Evolutionary conservation across 2,888 invertebrate genomes (phyloP).

Genomic region (Drosophila koepferae): DNA sequence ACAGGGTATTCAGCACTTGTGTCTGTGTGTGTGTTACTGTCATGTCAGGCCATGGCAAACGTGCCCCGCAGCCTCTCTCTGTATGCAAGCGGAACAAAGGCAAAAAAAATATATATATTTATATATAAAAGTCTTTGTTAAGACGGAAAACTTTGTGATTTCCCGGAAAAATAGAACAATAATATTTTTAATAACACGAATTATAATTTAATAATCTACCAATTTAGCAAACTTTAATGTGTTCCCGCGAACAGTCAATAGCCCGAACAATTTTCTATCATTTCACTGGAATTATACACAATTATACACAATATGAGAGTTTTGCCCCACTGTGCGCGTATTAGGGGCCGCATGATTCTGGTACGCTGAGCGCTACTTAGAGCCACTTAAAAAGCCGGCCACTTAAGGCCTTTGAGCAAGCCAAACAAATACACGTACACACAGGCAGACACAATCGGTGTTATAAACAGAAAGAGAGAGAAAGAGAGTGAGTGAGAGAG

Average conservation of each 20-base stretch:
- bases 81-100: neutral
- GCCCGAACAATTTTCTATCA: neutral
- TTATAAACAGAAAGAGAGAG: constrained; percentile 1
- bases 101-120: no score
- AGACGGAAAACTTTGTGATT: constrained; percentile 9
- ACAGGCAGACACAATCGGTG: constrained; percentile 2
- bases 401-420: constrained; percentile 34
- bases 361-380: constrained; percentile 27
- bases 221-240: neutral
- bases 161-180: constrained; percentile 11
- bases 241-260: neutral
- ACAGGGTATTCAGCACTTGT: neutral
- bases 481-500: neutral
- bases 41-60: neutral
- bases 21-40: neutral
- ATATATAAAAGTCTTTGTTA: neutral
- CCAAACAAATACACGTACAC: constrained; percentile 26
- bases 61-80: neutral
- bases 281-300: neutral
- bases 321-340: constrained; percentile 11
- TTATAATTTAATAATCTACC: constrained; percentile 3
- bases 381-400: constrained; percentile 40
- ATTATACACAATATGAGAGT: no score
- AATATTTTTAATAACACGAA: constrained; percentile 9
- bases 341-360: constrained; percentile 13